Evolutionary conservation across 2,888 invertebrate genomes (phyloP).

Genomic region (Dysmachus trigonus): DNA sequence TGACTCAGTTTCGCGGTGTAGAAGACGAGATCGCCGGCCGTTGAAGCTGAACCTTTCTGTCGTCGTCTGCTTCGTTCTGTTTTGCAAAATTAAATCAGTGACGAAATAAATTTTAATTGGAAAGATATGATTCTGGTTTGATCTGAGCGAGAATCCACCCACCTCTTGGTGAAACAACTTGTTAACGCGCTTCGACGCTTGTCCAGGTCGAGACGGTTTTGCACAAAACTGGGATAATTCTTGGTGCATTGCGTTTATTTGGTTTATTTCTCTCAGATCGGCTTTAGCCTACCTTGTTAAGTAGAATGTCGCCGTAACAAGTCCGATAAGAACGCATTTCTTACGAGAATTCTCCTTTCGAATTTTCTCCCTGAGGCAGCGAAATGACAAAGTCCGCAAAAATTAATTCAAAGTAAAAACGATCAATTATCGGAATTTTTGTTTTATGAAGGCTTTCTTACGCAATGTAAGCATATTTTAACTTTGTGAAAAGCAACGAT

Average conservation of each 20-base stretch:
- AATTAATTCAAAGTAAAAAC: not conserved
- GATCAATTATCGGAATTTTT: no score
- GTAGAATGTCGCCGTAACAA: not conserved
- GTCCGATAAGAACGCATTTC: slow-evolving; percentile 4
- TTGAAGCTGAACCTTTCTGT: not conserved
- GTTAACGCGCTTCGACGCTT: slow-evolving; percentile 12
- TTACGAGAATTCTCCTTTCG: not conserved
- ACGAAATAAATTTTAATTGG: slow-evolving; percentile 64
- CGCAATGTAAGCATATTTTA: no score
- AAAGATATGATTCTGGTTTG: slow-evolving; percentile 55
- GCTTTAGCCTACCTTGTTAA: slow-evolving; percentile 10
- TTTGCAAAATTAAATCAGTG: slow-evolving; percentile 45
- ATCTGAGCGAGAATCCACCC: slow-evolving; percentile 45
- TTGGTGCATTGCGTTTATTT: not conserved
- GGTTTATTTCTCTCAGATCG: not conserved
- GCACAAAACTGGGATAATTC: not conserved
- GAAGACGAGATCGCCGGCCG: not conserved
- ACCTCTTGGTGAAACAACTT: slow-evolving; percentile 10
- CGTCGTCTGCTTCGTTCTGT: slow-evolving; percentile 11
- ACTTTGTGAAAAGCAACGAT: no score
- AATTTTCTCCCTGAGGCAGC: not conserved
- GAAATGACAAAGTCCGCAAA: not conserved
- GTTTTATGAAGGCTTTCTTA: no score
- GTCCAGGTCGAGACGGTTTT: not conserved
- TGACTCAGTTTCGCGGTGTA: not conserved